Conservation (phyloP, 2,113 vertebrate genomes). For the Scolopax mira region DNA sequence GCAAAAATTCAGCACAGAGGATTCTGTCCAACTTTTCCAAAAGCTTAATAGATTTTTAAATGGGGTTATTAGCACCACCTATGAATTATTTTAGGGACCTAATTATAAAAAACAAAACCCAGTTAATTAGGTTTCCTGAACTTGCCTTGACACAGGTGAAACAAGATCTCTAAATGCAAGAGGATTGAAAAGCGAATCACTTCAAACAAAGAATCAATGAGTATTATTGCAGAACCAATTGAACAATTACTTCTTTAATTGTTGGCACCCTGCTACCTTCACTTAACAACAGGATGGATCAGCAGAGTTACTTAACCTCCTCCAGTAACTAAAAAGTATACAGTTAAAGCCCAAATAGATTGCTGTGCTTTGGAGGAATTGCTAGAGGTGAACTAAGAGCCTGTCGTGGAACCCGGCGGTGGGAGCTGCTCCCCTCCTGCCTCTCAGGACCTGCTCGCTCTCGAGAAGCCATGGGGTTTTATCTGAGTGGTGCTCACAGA, state of each 20-base stretch:
- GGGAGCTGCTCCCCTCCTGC: no score
- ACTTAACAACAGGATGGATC: slow-evolving; percentile 38
- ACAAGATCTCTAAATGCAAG: slow-evolving; percentile 67
- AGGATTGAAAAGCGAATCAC: slow-evolving; percentile 45
- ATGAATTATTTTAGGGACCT: slow-evolving; percentile 97
- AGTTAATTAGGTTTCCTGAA: slow-evolving; percentile 94
- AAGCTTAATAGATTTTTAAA: slow-evolving; percentile 96
- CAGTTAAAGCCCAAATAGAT: neutral
- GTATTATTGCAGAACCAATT: slow-evolving; percentile 44
- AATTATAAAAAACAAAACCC: slow-evolving; percentile 91
- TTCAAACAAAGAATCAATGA: slow-evolving; percentile 43
- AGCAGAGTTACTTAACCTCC: slow-evolving; percentile 36
- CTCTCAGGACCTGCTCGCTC: neutral
- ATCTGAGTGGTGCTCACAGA: neutral
- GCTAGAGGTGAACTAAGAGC: neutral
- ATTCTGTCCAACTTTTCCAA: slow-evolving; percentile 84
- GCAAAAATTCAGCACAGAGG: slow-evolving; percentile 60
- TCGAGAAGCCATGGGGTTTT: neutral
- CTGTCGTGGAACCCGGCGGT: no score
- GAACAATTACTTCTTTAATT: slow-evolving; percentile 68
- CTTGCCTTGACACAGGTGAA: slow-evolving; percentile 71
- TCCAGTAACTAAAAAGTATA: neutral
- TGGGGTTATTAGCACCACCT: slow-evolving; percentile 97
- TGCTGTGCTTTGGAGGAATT: neutral
- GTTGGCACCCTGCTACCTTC: slow-evolving; percentile 40